Base-by-base conservation (phyloP, 2,113 vertebrate species). In the Trogon surrucura region DNA sequence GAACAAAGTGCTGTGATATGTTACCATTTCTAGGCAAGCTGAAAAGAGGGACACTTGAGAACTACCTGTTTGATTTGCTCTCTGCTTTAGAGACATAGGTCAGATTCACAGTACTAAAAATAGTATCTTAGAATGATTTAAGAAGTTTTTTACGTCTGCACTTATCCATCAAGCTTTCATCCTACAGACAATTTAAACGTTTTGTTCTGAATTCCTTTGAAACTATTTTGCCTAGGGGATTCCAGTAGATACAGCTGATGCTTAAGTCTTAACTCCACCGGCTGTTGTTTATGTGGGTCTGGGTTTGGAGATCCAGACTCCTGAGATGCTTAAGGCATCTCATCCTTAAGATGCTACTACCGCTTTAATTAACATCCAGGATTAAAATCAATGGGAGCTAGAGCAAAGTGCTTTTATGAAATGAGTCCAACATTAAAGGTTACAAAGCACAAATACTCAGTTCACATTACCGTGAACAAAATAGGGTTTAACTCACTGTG, bases 1-100 rank as follows among this genome's bases (percentile, higher is more conserved):
- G 92, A 95, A 96, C 96, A 96, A 90, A 96, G 88, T 84, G 83
- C 84, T 89, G 83, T 87, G 85, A 69, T 54, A 94, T 11, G 45
- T 75, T 89, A 91, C 95, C 88, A 95, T 94, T 93, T 95, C 61
- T 82, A 94, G 58, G 77, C 80, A 93, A 93, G 75, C 10, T 47
- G 34, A 69, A 62, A 85, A 80, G 72, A 86, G 14, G 48, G 65
- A 84, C 81, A 83, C 61, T 29, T 62, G 64, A 80, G 26, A 93
- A 61, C 56, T 94, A 80, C 38, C 32, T 88, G 38, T 51, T 74
- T 74, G 18, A 57, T 94, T 89, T 92, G 61, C 50, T 65, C 62
- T 84, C 50, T 81, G 73, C 50, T 94, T 85, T 61, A 91, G 61
- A 71, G 66, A 62, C 18, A 19, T 0, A 57, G 64, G 60, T 90